Conservation (phyloP, 2,888 invertebrate genomes). For the Electrophaes corylata region DNA sequence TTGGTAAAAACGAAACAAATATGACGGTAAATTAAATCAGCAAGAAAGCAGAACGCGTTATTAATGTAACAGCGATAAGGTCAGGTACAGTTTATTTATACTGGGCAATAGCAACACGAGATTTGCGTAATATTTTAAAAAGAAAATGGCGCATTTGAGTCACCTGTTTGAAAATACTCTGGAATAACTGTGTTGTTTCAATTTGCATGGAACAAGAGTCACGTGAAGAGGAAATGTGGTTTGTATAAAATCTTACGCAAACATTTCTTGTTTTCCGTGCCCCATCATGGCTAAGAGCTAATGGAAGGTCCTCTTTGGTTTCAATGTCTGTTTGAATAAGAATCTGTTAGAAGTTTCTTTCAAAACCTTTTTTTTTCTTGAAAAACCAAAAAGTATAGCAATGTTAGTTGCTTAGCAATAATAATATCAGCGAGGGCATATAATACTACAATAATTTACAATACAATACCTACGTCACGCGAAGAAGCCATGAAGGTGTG, state of each 20-base stretch:
- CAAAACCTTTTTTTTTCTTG: no score
- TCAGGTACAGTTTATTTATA: conserved; percentile 50
- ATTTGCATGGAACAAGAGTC: conserved; percentile 2
- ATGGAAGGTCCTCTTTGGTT: no score
- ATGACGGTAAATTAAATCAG: conserved; percentile 30
- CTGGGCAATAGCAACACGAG: conserved; percentile 35
- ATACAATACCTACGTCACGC: conserved; percentile 42
- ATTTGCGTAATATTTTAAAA: conserved; percentile 43
- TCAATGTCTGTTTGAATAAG: no score
- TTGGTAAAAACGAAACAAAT: conserved; percentile 3
- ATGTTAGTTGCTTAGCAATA: conserved; percentile 20
- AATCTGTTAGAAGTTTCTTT: no score
- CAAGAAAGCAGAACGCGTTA: conserved; percentile 45
- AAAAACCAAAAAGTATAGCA: no score
- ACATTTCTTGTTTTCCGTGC: conserved; percentile 4
- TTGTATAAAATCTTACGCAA: conserved; percentile 23
- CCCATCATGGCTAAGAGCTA: no score
- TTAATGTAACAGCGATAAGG: conserved; percentile 57
- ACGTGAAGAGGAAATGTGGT: conserved; percentile 24
- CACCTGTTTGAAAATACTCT: conserved; percentile 36
- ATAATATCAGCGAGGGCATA: conserved; percentile 4
- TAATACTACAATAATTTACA: no score
- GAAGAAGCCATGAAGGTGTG: conserved; percentile 54
- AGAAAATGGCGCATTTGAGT: conserved; percentile 40
- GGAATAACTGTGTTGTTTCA: conserved; percentile 27